Evolutionary conservation across 2,797 vertebrate species (phyloP).

Genomic region (Sebastes hopkinsi): DNA sequence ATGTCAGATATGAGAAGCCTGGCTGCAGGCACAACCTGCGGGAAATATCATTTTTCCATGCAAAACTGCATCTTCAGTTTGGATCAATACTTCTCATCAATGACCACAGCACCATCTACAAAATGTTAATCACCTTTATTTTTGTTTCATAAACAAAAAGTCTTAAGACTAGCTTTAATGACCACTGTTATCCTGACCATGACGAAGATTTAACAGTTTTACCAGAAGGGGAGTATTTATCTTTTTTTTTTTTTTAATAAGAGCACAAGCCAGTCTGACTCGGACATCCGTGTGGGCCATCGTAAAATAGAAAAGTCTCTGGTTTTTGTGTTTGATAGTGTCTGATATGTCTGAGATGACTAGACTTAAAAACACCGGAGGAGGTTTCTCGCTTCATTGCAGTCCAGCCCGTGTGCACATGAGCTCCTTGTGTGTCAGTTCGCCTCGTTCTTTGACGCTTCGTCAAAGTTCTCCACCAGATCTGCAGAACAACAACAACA

Average conservation of each 20-base stretch:
- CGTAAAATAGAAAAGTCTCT: slow-evolving; percentile 90
- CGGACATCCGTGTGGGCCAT: slow-evolving; percentile 86
- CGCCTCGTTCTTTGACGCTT: slow-evolving; percentile 96
- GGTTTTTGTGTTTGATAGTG: slow-evolving; percentile 42
- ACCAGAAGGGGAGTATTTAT: slow-evolving; percentile 21
- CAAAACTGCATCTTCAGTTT: not conserved
- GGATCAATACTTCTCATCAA: slow-evolving; percentile 16
- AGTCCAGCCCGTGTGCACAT: slow-evolving; percentile 79
- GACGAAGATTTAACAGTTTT: slow-evolving; percentile 59
- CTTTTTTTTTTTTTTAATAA: slow-evolving; percentile 75
- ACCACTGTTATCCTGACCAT: slow-evolving; percentile 74
- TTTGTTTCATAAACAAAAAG: slow-evolving; percentile 81
- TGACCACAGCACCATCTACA: slow-evolving; percentile 71
- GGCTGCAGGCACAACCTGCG: not conserved
- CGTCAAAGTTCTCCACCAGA: slow-evolving; percentile 98
- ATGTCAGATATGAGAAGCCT: slow-evolving; percentile 20
- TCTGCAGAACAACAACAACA: slow-evolving; percentile 78
- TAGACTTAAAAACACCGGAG: slow-evolving; percentile 76
- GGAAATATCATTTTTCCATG: not conserved
- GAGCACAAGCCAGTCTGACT: slow-evolving; percentile 83
- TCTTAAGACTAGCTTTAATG: slow-evolving; percentile 84
- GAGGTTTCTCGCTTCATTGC: slow-evolving; percentile 85
- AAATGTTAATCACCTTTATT: slow-evolving; percentile 80
- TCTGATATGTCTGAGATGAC: slow-evolving; percentile 64
- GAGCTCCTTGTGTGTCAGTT: slow-evolving; percentile 81